Evolutionary conservation across 2,113 vertebrate genomes (phyloP).

Genomic region (Nycticebus coucang): DNA sequence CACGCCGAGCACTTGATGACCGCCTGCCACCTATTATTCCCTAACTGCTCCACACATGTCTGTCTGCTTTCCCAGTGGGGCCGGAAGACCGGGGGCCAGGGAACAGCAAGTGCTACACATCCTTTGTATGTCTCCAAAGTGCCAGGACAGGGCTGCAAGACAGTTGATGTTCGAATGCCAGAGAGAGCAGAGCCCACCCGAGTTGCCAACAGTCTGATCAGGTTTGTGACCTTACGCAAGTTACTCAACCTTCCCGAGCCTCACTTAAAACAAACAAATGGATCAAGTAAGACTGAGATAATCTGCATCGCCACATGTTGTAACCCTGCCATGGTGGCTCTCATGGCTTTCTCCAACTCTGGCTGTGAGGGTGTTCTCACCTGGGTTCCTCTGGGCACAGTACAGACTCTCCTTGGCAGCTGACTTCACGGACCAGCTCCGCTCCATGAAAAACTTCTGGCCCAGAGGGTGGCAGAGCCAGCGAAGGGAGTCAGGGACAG

Average conservation of each 20-base stretch:
- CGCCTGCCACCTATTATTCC: constrained; percentile 49
- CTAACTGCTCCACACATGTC: background rate
- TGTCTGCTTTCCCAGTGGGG: background rate
- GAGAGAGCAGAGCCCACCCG: background rate
- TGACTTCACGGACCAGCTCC: constrained; percentile 95
- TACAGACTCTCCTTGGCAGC: constrained; percentile 91
- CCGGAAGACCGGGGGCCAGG: background rate
- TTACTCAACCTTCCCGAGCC: background rate
- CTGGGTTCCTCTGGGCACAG: constrained; percentile 92
- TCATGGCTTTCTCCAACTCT: background rate
- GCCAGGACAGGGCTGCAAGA: background rate
- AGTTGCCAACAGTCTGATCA: background rate
- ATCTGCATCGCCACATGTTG: background rate
- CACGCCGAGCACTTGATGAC: constrained; percentile 6
- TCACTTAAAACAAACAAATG: background rate
- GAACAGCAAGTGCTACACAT: background rate
- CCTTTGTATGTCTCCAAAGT: background rate
- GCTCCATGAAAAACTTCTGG: constrained; percentile 95
- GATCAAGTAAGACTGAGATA: background rate
- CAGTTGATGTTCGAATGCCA: background rate
- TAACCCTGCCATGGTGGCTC: background rate
- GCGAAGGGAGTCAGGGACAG: constrained; percentile 91
- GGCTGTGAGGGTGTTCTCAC: constrained; percentile 80
- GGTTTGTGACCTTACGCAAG: background rate
- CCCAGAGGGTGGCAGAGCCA: constrained; percentile 97